Conservation (phyloP, 2,113 vertebrate genomes). For the Bubo scandiacus region DNA sequence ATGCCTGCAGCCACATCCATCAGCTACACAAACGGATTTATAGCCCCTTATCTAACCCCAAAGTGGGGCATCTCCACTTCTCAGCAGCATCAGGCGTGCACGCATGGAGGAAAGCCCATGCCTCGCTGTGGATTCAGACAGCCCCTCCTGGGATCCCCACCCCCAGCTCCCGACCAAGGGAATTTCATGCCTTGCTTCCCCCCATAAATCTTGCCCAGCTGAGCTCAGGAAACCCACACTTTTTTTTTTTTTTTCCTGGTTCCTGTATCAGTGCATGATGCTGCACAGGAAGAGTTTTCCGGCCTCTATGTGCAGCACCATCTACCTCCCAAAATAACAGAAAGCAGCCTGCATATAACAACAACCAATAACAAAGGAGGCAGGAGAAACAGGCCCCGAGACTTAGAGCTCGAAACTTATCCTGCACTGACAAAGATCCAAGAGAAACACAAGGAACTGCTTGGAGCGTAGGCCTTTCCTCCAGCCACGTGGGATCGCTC, state of each 20-base stretch:
- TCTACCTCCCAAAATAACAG: neutral
- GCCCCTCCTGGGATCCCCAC: neutral
- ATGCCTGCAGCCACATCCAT: neutral
- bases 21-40: rapidly evolving
- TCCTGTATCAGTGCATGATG: neutral
- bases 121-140: neutral
- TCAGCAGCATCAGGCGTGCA: rapidly evolving
- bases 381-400: neutral
- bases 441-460: conserved; percentile 55
- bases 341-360: neutral
- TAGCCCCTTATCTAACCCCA: neutral
- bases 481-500: conserved; percentile 6
- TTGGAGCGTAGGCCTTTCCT: neutral
- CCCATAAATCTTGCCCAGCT: neutral
- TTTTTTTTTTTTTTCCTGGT: neutral
- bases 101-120: neutral
- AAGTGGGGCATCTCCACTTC: neutral
- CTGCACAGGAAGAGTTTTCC: neutral
- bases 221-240: neutral
- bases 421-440: conserved; percentile 44
- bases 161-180: neutral
- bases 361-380: neutral
- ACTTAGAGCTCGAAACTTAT: neutral
- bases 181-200: neutral
- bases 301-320: neutral